Conservation (phyloP, 1,140 invertebrate species). For the Solen grandis region DNA sequence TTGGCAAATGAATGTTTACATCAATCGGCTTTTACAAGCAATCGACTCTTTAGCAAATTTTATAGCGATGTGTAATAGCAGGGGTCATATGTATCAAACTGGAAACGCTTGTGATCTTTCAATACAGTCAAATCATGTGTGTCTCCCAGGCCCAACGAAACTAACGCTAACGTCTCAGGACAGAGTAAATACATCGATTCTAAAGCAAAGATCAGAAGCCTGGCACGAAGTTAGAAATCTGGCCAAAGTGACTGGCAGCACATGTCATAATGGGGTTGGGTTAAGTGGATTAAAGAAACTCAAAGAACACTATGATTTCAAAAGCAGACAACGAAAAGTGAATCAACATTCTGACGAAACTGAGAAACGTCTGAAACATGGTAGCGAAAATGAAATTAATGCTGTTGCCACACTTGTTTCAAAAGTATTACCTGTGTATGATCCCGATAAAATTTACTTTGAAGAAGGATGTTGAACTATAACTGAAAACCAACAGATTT, state of each 20-base stretch:
- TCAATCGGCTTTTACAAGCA: too few relatives aligned
- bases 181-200: too few relatives aligned
- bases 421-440: conserved; percentile 34
- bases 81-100: too few relatives aligned
- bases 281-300: conserved; percentile 30
- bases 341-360: neutral
- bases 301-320: conserved; percentile 51
- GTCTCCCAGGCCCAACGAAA: too few relatives aligned
- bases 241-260: conserved; percentile 52
- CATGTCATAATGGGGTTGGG: conserved; percentile 24
- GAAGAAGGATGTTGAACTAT: conserved; percentile 42
- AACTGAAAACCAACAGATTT: neutral
- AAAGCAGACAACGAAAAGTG: conserved; percentile 1
- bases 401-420: conserved; percentile 43
- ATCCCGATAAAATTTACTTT: conserved; percentile 29
- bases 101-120: too few relatives aligned
- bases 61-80: too few relatives aligned
- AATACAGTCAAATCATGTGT: too few relatives aligned
- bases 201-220: conserved; percentile 42
- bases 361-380: conserved; percentile 42
- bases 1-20: too few relatives aligned
- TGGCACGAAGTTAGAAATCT: conserved; percentile 35
- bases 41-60: too few relatives aligned
- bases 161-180: too few relatives aligned
- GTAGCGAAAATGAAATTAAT: conserved; percentile 39